phyloP scores from a whole-genome alignment of 2,113 vertebrate genomes.

The Ceratotherium simum region DNA sequence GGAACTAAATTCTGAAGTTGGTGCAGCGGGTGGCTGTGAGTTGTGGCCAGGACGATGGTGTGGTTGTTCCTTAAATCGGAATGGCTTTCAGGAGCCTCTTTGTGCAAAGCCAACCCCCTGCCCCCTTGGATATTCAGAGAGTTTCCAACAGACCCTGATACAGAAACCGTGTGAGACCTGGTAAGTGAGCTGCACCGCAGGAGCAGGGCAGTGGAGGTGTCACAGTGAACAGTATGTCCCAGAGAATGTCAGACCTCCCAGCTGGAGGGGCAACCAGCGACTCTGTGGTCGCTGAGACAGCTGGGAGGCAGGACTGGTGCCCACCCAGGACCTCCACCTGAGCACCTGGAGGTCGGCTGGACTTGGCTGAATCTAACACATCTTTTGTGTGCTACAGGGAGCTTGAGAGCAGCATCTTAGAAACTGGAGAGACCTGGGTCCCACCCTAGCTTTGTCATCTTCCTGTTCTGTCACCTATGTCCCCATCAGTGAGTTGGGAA shows the following conservation, averaged over 20 bases:
- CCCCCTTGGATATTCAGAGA: neutral
- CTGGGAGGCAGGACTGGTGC: neutral
- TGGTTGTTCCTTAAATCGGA: neutral
- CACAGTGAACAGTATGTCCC: neutral
- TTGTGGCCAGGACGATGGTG: neutral
- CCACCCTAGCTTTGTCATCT: neutral
- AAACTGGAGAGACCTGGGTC: neutral
- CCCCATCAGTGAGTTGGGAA: neutral
- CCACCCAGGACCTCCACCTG: fast-evolving
- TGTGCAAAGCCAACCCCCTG: neutral
- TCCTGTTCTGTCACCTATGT: neutral
- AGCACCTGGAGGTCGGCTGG: fast-evolving
- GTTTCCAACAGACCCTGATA: neutral
- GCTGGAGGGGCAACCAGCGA: fast-evolving
- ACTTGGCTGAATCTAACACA: neutral
- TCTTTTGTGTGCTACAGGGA: fast-evolving
- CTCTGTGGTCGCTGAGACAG: neutral
- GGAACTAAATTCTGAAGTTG: neutral
- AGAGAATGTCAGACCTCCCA: too few species aligned
- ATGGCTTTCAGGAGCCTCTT: neutral
- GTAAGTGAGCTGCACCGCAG: neutral
- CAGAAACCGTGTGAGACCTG: neutral
- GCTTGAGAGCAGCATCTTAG: neutral
- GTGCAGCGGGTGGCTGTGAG: neutral
- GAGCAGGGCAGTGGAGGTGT: fast-evolving